These are phyloP conservation scores for Erythrocebus patas DNA, from an alignment of 2,113 vertebrate species.

Conservation along the genomic window DNA sequence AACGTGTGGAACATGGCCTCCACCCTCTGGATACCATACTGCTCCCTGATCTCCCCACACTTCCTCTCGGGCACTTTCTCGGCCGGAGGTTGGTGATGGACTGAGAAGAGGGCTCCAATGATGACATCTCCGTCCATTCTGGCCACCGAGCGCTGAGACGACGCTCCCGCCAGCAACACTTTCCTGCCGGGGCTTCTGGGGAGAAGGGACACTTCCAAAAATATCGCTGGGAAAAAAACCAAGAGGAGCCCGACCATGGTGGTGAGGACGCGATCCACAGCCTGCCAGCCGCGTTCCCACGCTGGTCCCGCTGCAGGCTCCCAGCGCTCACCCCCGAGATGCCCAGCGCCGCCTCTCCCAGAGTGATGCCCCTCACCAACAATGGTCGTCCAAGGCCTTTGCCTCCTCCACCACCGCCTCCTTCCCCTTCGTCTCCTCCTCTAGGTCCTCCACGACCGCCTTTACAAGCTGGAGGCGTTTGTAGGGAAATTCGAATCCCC, in stretches of 20 bases:
- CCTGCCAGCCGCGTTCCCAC: conserved; percentile 63
- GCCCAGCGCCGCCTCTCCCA: neutral
- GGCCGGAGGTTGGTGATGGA: conserved; percentile 97
- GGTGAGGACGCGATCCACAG: conserved; percentile 85
- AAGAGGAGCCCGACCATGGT: conserved; percentile 88
- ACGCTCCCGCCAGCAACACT: conserved; percentile 84
- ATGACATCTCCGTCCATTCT: conserved; percentile 98
- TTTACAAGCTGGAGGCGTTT: conserved; percentile 22
- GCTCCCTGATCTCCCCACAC: conserved; percentile 97
- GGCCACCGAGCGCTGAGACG: conserved; percentile 91
- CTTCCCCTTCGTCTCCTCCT: neutral
- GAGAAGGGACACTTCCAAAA: conserved; percentile 84
- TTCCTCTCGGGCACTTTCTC: conserved; percentile 97
- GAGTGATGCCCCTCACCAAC: neutral
- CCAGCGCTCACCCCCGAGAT: neutral
- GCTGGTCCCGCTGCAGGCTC: conserved; percentile 70
- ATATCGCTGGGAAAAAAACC: conserved; percentile 83
- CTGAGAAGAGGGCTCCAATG: conserved; percentile 97
- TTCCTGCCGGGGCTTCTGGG: conserved; percentile 82
- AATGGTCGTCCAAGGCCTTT: neutral
- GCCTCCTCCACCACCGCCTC: neutral
- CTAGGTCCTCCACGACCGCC: conserved; percentile 30
- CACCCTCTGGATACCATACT: conserved; percentile 98
- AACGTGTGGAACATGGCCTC: conserved; percentile 99
- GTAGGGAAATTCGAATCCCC: conserved; percentile 60